Percentiles rank a stretch among this genome's conserved stretches.
Conservation (phyloP, 2,113 vertebrate genomes). For the Lethenteron reissneri region DNA sequence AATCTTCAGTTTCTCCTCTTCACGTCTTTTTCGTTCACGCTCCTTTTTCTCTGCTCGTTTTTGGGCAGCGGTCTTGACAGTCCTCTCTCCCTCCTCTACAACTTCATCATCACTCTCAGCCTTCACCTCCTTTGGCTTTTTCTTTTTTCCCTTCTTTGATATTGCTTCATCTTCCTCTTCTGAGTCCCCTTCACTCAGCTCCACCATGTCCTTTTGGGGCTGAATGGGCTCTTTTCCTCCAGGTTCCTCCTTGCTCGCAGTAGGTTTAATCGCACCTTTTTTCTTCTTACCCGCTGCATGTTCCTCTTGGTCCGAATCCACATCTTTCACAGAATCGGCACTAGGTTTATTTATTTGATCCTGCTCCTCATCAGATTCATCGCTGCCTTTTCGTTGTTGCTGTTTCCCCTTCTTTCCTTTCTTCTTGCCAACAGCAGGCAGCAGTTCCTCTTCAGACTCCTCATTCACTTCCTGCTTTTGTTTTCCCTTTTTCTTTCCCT, state of each 20-base stretch:
- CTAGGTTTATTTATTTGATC: no score
- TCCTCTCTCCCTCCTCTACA: conserved; percentile 30
- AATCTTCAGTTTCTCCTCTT: conserved; percentile 48
- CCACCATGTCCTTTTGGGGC: no score
- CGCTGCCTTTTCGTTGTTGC: no score
- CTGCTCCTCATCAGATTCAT: no score
- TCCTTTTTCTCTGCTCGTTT: conserved; percentile 98
- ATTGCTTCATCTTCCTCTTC: conserved; percentile 12
- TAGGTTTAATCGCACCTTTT: no score
- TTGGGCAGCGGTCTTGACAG: conserved; percentile 79
- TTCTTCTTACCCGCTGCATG: no score
- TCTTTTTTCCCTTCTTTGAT: conserved; percentile 38
- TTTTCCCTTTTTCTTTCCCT: background rate
- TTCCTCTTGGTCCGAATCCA: no score
- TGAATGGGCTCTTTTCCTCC: no score
- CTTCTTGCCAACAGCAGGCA: no score
- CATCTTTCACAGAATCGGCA: no score
- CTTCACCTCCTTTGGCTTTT: conserved; percentile 37
- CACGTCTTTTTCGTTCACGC: conserved; percentile 65
- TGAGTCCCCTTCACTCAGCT: conserved; percentile 9
- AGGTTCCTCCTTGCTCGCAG: no score
- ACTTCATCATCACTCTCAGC: conserved; percentile 27
- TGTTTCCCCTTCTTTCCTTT: no score
- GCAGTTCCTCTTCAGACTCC: background rate
- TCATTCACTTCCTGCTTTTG: conserved; percentile 1